Percentiles rank a stretch among this genome's conserved stretches.
phyloP scores from a whole-genome alignment of 1,140 invertebrate species.

The Listronotus oregonensis region DNA sequence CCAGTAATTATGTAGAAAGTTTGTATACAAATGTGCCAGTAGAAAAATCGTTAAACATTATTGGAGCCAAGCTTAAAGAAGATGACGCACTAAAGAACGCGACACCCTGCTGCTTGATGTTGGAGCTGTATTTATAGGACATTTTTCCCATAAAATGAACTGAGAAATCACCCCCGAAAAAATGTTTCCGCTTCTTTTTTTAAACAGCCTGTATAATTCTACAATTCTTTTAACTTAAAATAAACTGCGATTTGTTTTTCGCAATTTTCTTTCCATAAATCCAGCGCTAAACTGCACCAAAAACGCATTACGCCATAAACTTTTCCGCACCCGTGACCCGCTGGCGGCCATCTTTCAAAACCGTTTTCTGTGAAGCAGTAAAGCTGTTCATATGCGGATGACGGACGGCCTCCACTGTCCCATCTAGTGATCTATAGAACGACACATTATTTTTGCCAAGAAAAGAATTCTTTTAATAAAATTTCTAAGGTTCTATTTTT shows the following conservation, averaged over 20 bases:
- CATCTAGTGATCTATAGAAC: conserved; percentile 40
- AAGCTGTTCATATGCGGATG: conserved; percentile 40
- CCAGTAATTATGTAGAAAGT: no score
- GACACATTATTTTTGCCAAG: conserved; percentile 28
- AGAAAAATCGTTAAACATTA: no score
- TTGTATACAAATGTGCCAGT: no score
- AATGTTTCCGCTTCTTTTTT: no score
- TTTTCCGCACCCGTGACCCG: conserved; percentile 34
- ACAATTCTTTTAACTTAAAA: no score
- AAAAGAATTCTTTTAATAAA: conserved; percentile 26
- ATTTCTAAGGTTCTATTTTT: conserved; percentile 2
- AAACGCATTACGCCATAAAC: conserved; percentile 38
- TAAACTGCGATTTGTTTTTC: conserved; percentile 7
- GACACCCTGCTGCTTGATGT: no score
- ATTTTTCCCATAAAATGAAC: no score
- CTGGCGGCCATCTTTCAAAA: conserved; percentile 37
- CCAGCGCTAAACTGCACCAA: conserved; percentile 25
- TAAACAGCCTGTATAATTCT: no score
- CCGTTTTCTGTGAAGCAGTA: conserved; percentile 38
- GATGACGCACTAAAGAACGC: no score
- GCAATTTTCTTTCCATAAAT: conserved; percentile 24
- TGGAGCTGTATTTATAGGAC: no score
- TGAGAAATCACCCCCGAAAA: no score
- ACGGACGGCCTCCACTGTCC: conserved; percentile 29
- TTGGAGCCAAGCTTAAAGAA: no score